These are phyloP conservation scores for Rafetus swinhoei DNA, from an alignment of 2,113 vertebrate species.

Conservation along the genomic window DNA sequence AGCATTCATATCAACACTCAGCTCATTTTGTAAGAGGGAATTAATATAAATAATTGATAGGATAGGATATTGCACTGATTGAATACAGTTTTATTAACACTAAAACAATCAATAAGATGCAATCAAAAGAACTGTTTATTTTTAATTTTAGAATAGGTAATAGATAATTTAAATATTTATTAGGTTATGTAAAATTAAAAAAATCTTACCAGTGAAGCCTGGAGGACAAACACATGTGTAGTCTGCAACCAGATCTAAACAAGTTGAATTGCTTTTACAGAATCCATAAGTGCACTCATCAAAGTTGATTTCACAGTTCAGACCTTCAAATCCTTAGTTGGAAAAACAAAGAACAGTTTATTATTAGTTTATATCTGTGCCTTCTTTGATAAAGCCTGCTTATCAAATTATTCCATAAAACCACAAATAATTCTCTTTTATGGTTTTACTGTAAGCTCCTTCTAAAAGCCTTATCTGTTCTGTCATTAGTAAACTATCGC, in stretches of 20 bases:
- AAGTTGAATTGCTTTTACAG: slow-evolving; percentile 82
- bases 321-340: slow-evolving; percentile 74
- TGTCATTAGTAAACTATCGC: neutral
- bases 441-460: neutral
- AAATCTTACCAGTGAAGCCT: slow-evolving; percentile 78
- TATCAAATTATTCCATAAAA: slow-evolving; percentile 28
- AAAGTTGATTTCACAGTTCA: slow-evolving; percentile 82
- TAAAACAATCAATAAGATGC: neutral
- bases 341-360: slow-evolving; percentile 17
- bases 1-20: neutral
- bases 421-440: neutral
- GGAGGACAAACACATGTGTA: slow-evolving; percentile 79
- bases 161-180: neutral
- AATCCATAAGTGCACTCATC: slow-evolving; percentile 80
- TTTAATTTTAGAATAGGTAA: slow-evolving; percentile 24
- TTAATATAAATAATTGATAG: neutral
- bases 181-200: neutral
- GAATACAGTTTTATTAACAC: neutral
- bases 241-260: slow-evolving; percentile 79
- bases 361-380: neutral
- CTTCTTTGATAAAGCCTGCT: neutral
- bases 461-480: neutral
- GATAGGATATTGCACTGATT: neutral
- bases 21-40: neutral
- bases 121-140: neutral